Base-by-base conservation (phyloP, 2,888 invertebrate species). In the Drosophila acutilabella region DNA sequence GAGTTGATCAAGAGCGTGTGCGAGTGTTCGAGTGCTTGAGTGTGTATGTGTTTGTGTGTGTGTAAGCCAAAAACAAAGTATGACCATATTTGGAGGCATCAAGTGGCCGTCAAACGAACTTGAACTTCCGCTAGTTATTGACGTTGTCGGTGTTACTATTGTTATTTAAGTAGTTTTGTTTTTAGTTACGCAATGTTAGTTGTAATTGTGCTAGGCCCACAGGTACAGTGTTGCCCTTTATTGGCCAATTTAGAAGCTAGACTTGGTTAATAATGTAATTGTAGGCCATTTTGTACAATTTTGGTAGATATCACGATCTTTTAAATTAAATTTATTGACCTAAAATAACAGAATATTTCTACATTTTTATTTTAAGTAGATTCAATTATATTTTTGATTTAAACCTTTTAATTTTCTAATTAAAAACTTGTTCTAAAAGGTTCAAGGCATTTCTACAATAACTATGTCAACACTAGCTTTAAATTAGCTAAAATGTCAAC, bases 61-160 rank as follows among this genome's bases (percentile, higher is more conserved):
- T 44, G 56, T 38, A 52, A 26, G 52, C 42, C 61, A 52, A 33
- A 50, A 59, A 47, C 58, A 59, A 66, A 42, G 54, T 52, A n/a
- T 59, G 51, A 1, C 88, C 67, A 77, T 84, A 87, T 71, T 77
- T 62, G 82, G 88, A 59, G 67, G 18, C 66, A 64, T 44, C 58
- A 54, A 56, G 40, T 68, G 68, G 79, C 78, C 66, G 73, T 53
- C 72, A 83, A 80, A 64, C 74, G 86, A 88, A 86, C 85, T 86
- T 85, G 85, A 86, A 85, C 85, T 85, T 85, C 85, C 88, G 85
- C 78, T 59, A 23, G 44, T 18, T 60, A 38, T 52, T 51, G 47
- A n/a, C 42, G 10, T 52, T 36, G 11, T 41, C 59, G 1, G 48
- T 59, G 11, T 30, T 57, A 52, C 30, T 38, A n/a, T 44, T 26